phyloP scores from a whole-genome alignment of 2,888 invertebrate species.

The Didymodactylos carnosus region DNA sequence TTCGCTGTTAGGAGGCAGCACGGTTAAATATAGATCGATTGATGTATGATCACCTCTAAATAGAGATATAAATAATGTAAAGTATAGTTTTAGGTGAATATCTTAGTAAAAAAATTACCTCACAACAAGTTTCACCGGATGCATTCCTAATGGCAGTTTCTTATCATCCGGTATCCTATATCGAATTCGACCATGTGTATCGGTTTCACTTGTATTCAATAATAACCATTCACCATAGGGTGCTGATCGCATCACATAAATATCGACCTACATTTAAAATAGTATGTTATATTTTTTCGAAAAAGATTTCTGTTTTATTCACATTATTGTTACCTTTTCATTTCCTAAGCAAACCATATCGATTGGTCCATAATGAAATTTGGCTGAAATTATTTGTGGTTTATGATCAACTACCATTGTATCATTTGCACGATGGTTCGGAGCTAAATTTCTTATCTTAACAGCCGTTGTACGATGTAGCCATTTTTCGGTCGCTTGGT shows the following conservation, averaged over 20 bases:
- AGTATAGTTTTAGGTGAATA: too few relatives aligned
- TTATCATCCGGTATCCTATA: constrained; percentile 66
- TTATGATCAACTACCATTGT: constrained; percentile 81
- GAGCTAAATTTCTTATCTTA: constrained; percentile 83
- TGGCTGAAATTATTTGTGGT: constrained; percentile 62
- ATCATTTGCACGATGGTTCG: constrained; percentile 96
- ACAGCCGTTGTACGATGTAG: constrained; percentile 81
- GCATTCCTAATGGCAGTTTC: constrained; percentile 69
- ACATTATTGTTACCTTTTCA: too few relatives aligned
- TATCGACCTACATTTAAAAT: too few relatives aligned
- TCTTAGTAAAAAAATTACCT: constrained; percentile 20
- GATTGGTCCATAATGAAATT: constrained; percentile 94
- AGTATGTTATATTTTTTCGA: too few relatives aligned
- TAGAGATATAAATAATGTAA: too few relatives aligned
- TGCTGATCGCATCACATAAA: constrained; percentile 78
- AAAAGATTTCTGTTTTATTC: too few relatives aligned
- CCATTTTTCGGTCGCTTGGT: constrained; percentile 42
- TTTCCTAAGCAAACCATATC: constrained; percentile 76
- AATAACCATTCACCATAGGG: constrained; percentile 61
- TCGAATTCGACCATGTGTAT: constrained; percentile 70
- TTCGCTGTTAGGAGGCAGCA: constrained; percentile 84
- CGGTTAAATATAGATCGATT: constrained; percentile 77
- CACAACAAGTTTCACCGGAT: constrained; percentile 68
- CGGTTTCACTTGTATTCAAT: constrained; percentile 72
- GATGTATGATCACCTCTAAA: constrained; percentile 71